Evolutionary conservation across 2,797 vertebrate species (phyloP).

Genomic region (Aeoliscus strigatus): DNA sequence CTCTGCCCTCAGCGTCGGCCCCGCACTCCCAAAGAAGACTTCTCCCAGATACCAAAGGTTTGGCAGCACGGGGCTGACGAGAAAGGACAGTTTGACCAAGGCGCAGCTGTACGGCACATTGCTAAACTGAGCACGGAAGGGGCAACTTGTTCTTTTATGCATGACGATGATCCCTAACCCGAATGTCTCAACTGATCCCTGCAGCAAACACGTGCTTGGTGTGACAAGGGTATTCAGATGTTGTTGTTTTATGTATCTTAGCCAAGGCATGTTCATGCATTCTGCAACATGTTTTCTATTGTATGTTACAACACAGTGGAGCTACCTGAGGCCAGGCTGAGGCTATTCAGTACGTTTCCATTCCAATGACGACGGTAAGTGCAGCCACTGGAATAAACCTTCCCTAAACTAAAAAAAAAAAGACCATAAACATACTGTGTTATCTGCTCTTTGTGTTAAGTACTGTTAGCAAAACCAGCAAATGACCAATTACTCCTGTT

Average conservation of each 20-base stretch:
- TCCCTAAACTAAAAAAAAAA: slow-evolving; percentile 3
- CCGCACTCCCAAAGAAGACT: slow-evolving; percentile 77
- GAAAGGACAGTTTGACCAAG: slow-evolving; percentile 97
- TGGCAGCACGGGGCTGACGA: slow-evolving; percentile 85
- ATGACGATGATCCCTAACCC: slow-evolving; percentile 57
- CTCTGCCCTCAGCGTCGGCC: slow-evolving; percentile 66
- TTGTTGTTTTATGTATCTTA: slow-evolving; percentile 65
- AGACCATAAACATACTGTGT: slow-evolving; percentile 27
- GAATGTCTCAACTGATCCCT: slow-evolving; percentile 47
- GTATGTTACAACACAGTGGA: slow-evolving; percentile 47
- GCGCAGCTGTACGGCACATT: slow-evolving; percentile 95
- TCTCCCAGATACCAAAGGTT: slow-evolving; percentile 87
- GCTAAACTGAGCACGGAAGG: slow-evolving; percentile 80
- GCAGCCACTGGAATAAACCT: slow-evolving; percentile 21
- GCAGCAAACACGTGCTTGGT: slow-evolving; percentile 47
- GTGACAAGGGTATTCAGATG: slow-evolving; percentile 44
- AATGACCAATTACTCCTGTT: slow-evolving; percentile 37
- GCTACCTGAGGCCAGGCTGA: slow-evolving; percentile 54
- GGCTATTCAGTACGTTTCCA: slow-evolving; percentile 37
- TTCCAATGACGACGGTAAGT: slow-evolving; percentile 25
- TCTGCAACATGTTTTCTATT: slow-evolving; percentile 54
- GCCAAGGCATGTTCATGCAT: slow-evolving; percentile 67
- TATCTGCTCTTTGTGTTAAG: slow-evolving; percentile 23
- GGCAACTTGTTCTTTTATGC: slow-evolving; percentile 56
- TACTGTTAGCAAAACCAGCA: slow-evolving; percentile 54